Evolutionary conservation across 2,888 invertebrate species (phyloP), one percentile per base, ranked within the genome.

Genomic region (Cephus sareptanus): DNA sequence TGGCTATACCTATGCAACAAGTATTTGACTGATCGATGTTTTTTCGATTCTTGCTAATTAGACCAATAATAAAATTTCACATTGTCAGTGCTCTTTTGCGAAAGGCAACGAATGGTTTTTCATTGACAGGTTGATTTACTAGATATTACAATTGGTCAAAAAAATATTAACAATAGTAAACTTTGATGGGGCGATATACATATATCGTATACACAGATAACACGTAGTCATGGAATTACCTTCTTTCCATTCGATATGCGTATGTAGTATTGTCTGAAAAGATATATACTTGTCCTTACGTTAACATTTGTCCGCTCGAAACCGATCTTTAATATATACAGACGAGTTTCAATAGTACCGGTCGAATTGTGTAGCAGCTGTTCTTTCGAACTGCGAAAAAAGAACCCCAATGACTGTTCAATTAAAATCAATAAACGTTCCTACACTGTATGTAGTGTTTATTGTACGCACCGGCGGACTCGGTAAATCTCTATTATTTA

Each of bases 381-480:
- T 56, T 23, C 15, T 56, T 56, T 9, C 56, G 56, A 56, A 56
- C 56, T 56, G 56, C 23, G 23, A 56, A 56, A 56, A 23, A 23
- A 56, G 56, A 56, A 56, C 9, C 56, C 56, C 56, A 23, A 31
- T 75, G 69, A 68, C 69, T 40, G 23, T 70, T 77, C 75, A 81
- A 81, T 83, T 79, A 79, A 81, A 83, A 78, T 79, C 80, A 79
- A 83, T 81, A 74, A 80, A 23, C 9, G 56, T 56, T 9, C 2
- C 2, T 56, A 23, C 56, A 9, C 23, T 56, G 9, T 56, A 23
- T 56, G 23, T 2, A 56, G 56, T 9, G 56, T 23, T 56, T 23
- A 56, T 23, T 23, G 56, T 56, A 56, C 23, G 56, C 56, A 56
- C 23, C 56, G 9, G 9, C 23, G 56, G 9, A 56, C 56, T 56